Evolutionary conservation across 2,888 invertebrate species (phyloP).

Genomic region (Pristionchus exspectatus): DNA sequence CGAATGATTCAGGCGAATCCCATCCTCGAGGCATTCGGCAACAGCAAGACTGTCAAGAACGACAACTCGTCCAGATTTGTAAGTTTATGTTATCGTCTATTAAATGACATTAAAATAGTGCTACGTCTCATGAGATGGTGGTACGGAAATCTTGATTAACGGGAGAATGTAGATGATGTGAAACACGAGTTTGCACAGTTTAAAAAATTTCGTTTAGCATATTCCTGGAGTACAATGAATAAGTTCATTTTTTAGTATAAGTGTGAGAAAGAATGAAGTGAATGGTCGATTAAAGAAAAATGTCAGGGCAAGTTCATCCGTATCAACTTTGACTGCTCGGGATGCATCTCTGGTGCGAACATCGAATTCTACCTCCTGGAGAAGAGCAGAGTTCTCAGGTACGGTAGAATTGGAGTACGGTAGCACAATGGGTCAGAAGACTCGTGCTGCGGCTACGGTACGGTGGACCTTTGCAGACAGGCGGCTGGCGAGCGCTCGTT

Average conservation of each 20-base stretch:
- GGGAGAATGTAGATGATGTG: not conserved
- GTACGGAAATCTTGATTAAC: too few relatives aligned
- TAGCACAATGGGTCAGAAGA: not conserved
- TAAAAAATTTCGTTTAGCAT: not conserved
- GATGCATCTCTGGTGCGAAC: slow-evolving; percentile 98
- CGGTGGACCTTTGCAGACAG: slow-evolving; percentile 83
- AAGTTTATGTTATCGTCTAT: slow-evolving; percentile 86
- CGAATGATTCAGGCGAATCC: slow-evolving; percentile 89
- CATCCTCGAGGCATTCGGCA: slow-evolving; percentile 99
- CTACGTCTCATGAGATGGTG: too few relatives aligned
- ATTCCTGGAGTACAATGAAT: too few relatives aligned
- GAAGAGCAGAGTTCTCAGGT: slow-evolving; percentile 94
- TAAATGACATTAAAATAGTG: too few relatives aligned
- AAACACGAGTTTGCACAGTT: not conserved
- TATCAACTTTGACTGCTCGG: slow-evolving; percentile 99
- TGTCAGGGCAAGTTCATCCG: slow-evolving; percentile 96
- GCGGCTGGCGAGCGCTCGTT: slow-evolving; percentile 97
- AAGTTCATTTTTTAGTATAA: not conserved
- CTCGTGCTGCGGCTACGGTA: not conserved
- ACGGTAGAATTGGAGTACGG: not conserved
- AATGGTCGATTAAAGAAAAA: not conserved
- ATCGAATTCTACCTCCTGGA: slow-evolving; percentile 99
- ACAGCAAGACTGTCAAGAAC: slow-evolving; percentile 99
- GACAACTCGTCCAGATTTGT: slow-evolving; percentile 99
- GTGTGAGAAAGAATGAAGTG: not conserved